phyloP scores from a whole-genome alignment of 2,888 invertebrate genomes.

The Sclerodermus sp. region DNA sequence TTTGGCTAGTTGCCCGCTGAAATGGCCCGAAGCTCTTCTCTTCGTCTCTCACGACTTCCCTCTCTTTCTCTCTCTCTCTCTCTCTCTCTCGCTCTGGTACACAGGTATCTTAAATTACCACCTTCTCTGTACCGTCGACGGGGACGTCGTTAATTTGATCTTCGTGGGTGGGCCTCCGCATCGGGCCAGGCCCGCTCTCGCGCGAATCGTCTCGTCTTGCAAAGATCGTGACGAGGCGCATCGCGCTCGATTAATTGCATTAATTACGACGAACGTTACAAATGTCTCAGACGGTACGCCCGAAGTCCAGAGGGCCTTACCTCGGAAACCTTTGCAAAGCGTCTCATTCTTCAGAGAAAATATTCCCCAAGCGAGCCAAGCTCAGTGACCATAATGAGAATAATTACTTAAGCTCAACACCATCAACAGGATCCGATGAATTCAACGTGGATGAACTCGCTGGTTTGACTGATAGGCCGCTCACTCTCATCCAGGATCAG shows the following conservation, averaged over 20 bases:
- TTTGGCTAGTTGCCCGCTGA: too few species aligned
- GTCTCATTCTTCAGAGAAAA: not conserved
- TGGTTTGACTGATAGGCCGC: too few species aligned
- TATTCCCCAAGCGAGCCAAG: too few species aligned
- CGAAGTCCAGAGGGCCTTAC: constrained; percentile 25
- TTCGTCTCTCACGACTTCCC: constrained; percentile 5
- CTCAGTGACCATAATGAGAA: too few species aligned
- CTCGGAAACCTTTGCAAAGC: constrained; percentile 55
- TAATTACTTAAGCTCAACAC: too few species aligned
- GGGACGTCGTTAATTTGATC: constrained; percentile 23
- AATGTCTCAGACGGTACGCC: constrained; percentile 50
- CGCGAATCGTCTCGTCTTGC: constrained; percentile 25
- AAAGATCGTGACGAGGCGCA: constrained; percentile 16
- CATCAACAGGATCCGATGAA: too few species aligned
- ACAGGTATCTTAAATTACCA: constrained; percentile 23
- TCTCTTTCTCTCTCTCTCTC: not conserved
- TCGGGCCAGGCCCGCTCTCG: constrained; percentile 14
- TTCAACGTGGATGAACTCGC: too few species aligned
- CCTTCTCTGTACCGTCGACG: too few species aligned
- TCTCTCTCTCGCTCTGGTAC: constrained; percentile 1
- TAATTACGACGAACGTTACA: constrained; percentile 52
- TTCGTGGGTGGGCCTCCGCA: constrained; percentile 25
- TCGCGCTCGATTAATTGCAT: constrained; percentile 39
- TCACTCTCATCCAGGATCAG: too few species aligned
- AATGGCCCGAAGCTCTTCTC: not conserved